These are phyloP conservation scores for Embidobia sp. DNA, from an alignment of 2,888 invertebrate species.

Conservation along the genomic window DNA sequence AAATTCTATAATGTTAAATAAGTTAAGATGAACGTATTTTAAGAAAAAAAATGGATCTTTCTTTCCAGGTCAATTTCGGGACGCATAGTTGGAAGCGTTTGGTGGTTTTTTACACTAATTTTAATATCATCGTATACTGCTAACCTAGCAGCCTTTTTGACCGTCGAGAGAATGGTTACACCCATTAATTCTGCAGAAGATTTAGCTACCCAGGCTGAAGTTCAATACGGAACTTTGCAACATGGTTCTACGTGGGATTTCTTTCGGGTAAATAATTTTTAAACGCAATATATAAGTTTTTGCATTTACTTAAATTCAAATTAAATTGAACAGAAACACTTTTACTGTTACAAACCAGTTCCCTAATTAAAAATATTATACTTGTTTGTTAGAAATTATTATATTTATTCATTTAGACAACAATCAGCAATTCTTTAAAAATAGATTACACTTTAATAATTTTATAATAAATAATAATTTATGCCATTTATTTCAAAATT, in stretches of 20 bases:
- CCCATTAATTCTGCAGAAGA: slow-evolving; percentile 97
- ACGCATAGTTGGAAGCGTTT: slow-evolving; percentile 97
- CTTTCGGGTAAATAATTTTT: slow-evolving; percentile 85
- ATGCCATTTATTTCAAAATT: too few relatives aligned
- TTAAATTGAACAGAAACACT: not conserved
- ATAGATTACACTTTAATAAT: too few relatives aligned
- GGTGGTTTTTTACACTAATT: slow-evolving; percentile 99
- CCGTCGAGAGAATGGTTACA: slow-evolving; percentile 97
- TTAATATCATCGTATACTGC: slow-evolving; percentile 99
- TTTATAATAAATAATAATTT: too few relatives aligned
- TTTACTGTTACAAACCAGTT: too few relatives aligned
- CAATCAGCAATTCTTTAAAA: too few relatives aligned
- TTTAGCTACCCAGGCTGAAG: slow-evolving; percentile 94
- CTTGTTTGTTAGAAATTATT: too few relatives aligned
- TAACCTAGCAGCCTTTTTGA: slow-evolving; percentile 98
- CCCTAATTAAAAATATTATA: not conserved
- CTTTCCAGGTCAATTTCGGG: slow-evolving; percentile 48
- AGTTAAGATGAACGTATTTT: too few relatives aligned
- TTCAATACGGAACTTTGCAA: slow-evolving; percentile 92
- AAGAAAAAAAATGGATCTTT: too few relatives aligned
- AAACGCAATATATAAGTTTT: too few relatives aligned
- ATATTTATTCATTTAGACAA: too few relatives aligned
- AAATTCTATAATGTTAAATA: too few relatives aligned
- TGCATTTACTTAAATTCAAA: too few relatives aligned
- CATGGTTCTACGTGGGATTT: slow-evolving; percentile 93